phyloP scores from a whole-genome alignment of 2,113 vertebrate genomes.

The Microcebus ravelobensis region DNA sequence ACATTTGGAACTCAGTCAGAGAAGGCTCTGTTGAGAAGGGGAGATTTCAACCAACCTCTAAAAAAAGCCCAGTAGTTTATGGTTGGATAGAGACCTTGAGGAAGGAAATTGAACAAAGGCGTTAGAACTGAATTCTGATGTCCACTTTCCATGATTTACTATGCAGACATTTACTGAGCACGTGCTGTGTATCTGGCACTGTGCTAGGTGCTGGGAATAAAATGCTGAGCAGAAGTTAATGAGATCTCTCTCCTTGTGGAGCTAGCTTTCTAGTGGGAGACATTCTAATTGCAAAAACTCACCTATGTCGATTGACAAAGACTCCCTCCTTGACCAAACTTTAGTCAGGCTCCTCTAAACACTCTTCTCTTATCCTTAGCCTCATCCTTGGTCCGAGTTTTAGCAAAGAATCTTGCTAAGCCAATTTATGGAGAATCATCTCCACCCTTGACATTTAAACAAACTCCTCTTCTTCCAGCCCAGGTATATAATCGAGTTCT shows the following conservation, averaged over 20 bases:
- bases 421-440: no score
- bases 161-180: neutral
- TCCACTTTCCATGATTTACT: neutral
- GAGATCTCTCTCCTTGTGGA: neutral
- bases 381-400: neutral
- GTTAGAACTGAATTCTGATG: neutral
- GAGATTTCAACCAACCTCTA: neutral
- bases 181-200: neutral
- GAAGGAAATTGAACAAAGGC: neutral
- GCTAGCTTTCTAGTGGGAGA: neutral
- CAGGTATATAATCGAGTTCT: neutral
- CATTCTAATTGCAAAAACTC: neutral
- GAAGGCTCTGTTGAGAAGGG: neutral
- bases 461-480: neutral
- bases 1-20: neutral
- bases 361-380: neutral
- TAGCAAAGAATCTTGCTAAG: neutral
- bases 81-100: neutral
- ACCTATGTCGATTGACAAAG: neutral
- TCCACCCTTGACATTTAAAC: rapidly evolving
- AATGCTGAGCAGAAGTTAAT: neutral
- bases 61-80: neutral
- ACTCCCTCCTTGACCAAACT: neutral
- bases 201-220: neutral
- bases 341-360: neutral